Evolutionary conservation across 2,888 invertebrate genomes (phyloP).

Genomic region (Chouioia cunea): DNA sequence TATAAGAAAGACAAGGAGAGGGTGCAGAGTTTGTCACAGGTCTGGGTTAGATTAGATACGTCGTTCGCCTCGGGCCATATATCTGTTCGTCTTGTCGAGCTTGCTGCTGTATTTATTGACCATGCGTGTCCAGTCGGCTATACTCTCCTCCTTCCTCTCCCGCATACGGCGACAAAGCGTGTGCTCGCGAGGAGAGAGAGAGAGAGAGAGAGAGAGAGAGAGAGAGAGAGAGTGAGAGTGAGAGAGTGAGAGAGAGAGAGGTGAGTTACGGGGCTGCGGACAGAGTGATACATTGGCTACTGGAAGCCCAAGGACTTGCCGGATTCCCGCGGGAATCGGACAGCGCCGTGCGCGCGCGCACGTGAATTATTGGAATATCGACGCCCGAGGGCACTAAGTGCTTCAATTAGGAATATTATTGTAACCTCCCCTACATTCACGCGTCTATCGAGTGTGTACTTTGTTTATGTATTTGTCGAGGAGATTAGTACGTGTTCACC

Average conservation of each 20-base stretch:
- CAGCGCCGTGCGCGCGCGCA: conserved; percentile 39
- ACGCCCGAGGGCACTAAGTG: conserved; percentile 63
- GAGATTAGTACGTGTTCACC: neutral
- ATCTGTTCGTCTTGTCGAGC: conserved; percentile 55
- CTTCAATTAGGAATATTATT: conserved; percentile 63
- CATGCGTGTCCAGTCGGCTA: conserved; percentile 51
- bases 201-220: conserved; percentile 13
- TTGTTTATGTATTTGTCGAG: conserved; percentile 17
- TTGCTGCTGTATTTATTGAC: conserved; percentile 52
- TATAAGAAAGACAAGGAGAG: no score
- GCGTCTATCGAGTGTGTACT: conserved; percentile 2
- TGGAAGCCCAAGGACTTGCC: conserved; percentile 54
- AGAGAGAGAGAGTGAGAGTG: conserved; percentile 1
- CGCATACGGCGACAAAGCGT: conserved; percentile 40
- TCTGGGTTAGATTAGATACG: conserved; percentile 66
- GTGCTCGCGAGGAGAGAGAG: conserved; percentile 20
- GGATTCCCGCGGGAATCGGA: conserved; percentile 65
- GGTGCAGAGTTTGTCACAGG: no score
- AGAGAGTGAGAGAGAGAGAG: conserved; percentile 19
- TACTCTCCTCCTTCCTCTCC: neutral
- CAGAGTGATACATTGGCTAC: conserved; percentile 67
- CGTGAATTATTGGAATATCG: conserved; percentile 68
- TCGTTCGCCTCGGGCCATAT: conserved; percentile 63
- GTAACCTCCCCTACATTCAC: conserved; percentile 4
- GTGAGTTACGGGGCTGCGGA: conserved; percentile 68